Percentiles rank a stretch among this genome's conserved stretches.
Evolutionary conservation across 2,888 invertebrate genomes (phyloP).

Genomic region (Cloeon dipterum): DNA sequence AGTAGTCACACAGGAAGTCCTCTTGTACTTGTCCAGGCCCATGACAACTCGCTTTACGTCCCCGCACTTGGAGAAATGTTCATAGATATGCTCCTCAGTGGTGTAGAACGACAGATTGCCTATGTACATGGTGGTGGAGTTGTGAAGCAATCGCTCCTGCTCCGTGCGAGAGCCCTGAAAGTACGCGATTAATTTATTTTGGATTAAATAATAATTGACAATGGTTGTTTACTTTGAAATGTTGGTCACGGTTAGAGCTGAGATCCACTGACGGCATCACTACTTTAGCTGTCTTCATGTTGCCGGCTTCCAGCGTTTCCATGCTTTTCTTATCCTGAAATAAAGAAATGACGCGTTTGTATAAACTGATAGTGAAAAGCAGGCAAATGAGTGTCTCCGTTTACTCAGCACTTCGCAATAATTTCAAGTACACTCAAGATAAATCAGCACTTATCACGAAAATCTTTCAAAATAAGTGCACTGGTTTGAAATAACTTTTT

Average conservation of each 20-base stretch:
- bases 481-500: too few species aligned
- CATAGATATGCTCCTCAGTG: conserved; percentile 95
- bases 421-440: too few species aligned
- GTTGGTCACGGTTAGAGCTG: conserved; percentile 86
- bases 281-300: too few species aligned
- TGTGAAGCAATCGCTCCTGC: conserved; percentile 53
- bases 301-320: too few species aligned
- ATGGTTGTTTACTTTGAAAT: conserved; percentile 70
- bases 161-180: conserved; percentile 66
- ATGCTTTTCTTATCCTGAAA: conserved; percentile 95
- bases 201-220: neutral
- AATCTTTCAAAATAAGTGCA: too few species aligned
- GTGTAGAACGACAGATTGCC: conserved; percentile 98
- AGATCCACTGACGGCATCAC: conserved; percentile 39
- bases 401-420: too few species aligned
- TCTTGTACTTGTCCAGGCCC: conserved; percentile 93
- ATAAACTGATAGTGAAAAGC: too few species aligned
- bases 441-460: too few species aligned
- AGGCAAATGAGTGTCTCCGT: too few species aligned
- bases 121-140: conserved; percentile 72
- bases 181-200: conserved; percentile 4
- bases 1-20: conserved; percentile 99
- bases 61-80: conserved; percentile 86
- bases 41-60: conserved; percentile 87
- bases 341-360: too few species aligned